A percentile compares a stretch with the other conserved stretches of the same genome.
These are phyloP conservation scores for Euplexia lucipara DNA, from an alignment of 2,888 invertebrate species.

Conservation along the genomic window DNA sequence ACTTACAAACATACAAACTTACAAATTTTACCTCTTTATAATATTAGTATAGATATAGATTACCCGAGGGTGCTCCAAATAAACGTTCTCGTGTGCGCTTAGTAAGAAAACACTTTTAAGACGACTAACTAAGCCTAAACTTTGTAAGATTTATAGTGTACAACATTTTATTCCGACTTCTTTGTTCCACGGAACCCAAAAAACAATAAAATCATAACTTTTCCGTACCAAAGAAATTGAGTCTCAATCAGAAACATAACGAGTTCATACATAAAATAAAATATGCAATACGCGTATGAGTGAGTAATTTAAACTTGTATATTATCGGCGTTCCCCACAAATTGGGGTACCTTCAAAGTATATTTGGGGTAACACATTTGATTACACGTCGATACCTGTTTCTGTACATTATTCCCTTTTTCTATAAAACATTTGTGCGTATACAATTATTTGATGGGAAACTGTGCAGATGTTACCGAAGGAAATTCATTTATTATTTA, in stretches of 20 bases:
- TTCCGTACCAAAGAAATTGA: constrained; percentile 25
- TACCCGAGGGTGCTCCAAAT: too few species aligned
- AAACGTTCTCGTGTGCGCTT: too few species aligned
- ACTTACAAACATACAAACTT: too few species aligned
- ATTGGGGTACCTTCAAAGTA: constrained; percentile 35
- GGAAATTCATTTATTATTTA: constrained; percentile 30
- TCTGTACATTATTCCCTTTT: constrained; percentile 27
- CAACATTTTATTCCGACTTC: too few species aligned
- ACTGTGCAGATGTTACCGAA: constrained; percentile 36
- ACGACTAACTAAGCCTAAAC: too few species aligned
- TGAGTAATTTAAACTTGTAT: constrained; percentile 52
- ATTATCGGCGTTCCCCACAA: constrained; percentile 21
- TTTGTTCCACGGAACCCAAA: constrained; percentile 12
- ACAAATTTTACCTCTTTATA: too few species aligned
- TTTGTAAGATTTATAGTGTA: too few species aligned
- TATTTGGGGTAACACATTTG: constrained; percentile 28
- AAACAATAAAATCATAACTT: constrained; percentile 24
- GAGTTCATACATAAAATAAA: constrained; percentile 44
- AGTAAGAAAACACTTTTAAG: too few species aligned
- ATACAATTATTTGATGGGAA: constrained; percentile 30
- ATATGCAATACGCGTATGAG: constrained; percentile 49
- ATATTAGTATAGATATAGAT: too few species aligned
- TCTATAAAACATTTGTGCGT: constrained; percentile 33
- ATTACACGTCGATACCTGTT: constrained; percentile 19
- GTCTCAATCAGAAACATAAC: constrained; percentile 50